phyloP scores from a whole-genome alignment of 2,113 vertebrate species.

The Aspiorhynchus laticeps region DNA sequence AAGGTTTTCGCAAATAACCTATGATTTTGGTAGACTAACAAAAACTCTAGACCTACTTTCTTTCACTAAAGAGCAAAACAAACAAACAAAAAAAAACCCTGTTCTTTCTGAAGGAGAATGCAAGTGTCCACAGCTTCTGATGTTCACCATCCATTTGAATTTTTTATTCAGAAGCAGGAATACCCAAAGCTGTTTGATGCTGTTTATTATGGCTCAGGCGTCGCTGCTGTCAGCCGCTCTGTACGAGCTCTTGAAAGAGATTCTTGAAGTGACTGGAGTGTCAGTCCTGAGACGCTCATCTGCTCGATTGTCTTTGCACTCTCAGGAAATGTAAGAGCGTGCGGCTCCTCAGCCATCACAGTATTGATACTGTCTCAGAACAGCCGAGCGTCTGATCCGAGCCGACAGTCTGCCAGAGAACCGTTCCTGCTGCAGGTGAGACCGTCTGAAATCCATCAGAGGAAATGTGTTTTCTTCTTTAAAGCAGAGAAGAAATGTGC shows the following conservation, averaged over 20 bases:
- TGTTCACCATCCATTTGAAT: conserved; percentile 48
- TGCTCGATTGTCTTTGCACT: conserved; percentile 79
- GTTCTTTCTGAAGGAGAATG: conserved; percentile 21
- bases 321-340: conserved; percentile 73
- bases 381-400: conserved; percentile 73
- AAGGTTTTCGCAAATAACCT: not conserved
- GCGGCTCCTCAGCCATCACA: conserved; percentile 78
- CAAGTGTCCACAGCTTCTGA: conserved; percentile 36
- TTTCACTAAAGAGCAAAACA: not conserved
- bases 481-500: not conserved
- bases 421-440: conserved; percentile 13
- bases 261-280: conserved; percentile 83
- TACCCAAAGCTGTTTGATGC: conserved; percentile 74
- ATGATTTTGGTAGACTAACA: not conserved
- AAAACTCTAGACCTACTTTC: conserved; percentile 1
- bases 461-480: not conserved
- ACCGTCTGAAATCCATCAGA: not conserved
- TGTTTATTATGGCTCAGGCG: conserved; percentile 74
- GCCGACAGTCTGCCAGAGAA: conserved; percentile 69
- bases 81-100: not conserved
- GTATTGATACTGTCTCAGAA: conserved; percentile 79
- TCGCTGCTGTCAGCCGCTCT: conserved; percentile 77
- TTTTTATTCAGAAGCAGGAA: conserved; percentile 62
- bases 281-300: conserved; percentile 77
- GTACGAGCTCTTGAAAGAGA: conserved; percentile 78